Base-by-base conservation (phyloP, 1,140 invertebrate genomes). In the Campoletis sonorensis region DNA sequence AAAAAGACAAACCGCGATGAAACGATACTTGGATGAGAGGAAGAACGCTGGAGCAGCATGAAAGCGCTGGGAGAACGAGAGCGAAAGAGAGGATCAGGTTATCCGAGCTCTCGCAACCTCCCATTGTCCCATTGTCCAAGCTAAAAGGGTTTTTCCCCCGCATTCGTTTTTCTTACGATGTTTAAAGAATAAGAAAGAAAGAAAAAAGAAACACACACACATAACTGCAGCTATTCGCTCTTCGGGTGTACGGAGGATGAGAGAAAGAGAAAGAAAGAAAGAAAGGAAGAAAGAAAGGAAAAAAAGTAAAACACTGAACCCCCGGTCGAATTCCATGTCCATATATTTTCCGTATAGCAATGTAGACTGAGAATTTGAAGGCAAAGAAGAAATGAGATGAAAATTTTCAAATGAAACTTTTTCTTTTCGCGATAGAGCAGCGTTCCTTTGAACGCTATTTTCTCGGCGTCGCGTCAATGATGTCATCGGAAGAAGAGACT, bases 41-140 rank as follows among this genome's bases (percentile, higher is more conserved):
- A 72, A 82, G 58, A 40, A 64, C 61, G 61, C 61, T 64, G n/a
- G 61, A 27, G 61, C 23, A 71, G n/a, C 18, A 21, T 30, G 33
- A 21, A 75, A 30, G 81, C 71, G 54, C 11, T 64, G 64, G 45
- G 73, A 81, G 70, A 81, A 40, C 72, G 75, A 79, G 73, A 84
- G 72, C 15, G 30, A 49, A 40, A 70, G 27, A 51, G 68, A 75
- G 51, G 75, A 70, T 27, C 23, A 71, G 80, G 80, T 81, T 83
- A 83, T 83, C 76, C 79, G 40, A 75, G 72, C 45, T 51, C 15
- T 51, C 15, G 21, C 26, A 75, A 54, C 45, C 70, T 81, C 71
- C 45, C 49, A 83, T 83, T 83, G 82, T 83, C 77, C 82, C 64
- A 83, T 83, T 83, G 82, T 83, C 79, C 80, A 64, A 21, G 61